Percentiles rank a stretch among this genome's conserved stretches.
Evolutionary conservation across 2,888 invertebrate species (phyloP).

Genomic region (Orthosia gracilis): DNA sequence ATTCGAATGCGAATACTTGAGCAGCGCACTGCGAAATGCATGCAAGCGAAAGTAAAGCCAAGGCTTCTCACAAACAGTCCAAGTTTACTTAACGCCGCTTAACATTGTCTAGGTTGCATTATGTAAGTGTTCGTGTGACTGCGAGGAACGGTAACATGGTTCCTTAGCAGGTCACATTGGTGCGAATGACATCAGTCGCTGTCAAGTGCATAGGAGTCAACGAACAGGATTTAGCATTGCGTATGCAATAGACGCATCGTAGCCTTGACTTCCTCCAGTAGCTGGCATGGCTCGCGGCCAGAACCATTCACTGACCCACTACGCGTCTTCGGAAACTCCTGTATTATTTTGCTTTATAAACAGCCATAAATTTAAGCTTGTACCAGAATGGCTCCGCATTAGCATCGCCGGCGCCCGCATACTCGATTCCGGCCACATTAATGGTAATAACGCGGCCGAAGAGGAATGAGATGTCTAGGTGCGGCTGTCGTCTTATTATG

Average conservation of each 20-base stretch:
- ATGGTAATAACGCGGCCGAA: constrained; percentile 53
- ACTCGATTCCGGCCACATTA: constrained; percentile 48
- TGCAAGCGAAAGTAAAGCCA: constrained; percentile 85
- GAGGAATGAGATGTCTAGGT: constrained; percentile 63
- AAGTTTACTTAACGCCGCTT: constrained; percentile 77
- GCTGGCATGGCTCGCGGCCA: constrained; percentile 83
- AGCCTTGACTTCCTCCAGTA: constrained; percentile 87
- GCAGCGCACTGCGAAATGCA: constrained; percentile 72
- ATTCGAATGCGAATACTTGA: constrained; percentile 75
- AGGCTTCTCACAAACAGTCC: constrained; percentile 77
- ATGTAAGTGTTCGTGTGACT: constrained; percentile 87
- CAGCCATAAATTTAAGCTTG: constrained; percentile 46
- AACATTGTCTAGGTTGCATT: constrained; percentile 85
- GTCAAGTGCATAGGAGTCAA: constrained; percentile 89
- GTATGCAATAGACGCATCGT: constrained; percentile 84
- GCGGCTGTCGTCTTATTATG: constrained; percentile 64
- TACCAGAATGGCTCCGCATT: constrained; percentile 49
- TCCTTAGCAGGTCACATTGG: constrained; percentile 88
- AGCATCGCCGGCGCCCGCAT: constrained; percentile 53
- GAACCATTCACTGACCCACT: constrained; percentile 87
- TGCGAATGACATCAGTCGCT: constrained; percentile 88
- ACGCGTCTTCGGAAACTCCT: constrained; percentile 77
- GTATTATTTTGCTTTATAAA: constrained; percentile 68
- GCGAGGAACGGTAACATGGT: constrained; percentile 88
- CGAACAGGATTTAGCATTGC: constrained; percentile 88